These are phyloP conservation scores for Cyanoliseus patagonus DNA, from an alignment of 2,113 vertebrate species.

Conservation along the genomic window DNA sequence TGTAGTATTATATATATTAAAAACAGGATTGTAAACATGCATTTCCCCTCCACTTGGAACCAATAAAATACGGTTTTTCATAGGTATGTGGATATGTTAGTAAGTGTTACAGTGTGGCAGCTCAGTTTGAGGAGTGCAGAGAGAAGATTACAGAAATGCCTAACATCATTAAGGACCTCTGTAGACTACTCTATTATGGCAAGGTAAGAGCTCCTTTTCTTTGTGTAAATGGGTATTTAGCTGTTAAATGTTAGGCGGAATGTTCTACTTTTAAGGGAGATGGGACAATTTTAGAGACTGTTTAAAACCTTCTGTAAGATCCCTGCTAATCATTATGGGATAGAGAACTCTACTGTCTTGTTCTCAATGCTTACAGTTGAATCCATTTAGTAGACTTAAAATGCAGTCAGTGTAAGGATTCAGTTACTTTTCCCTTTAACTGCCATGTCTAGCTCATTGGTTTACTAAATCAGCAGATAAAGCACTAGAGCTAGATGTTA, in stretches of 20 bases:
- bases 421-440: background rate
- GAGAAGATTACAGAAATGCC: slow-evolving; percentile 98
- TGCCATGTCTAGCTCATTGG: background rate
- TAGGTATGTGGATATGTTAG: slow-evolving; percentile 97
- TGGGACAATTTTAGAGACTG: background rate
- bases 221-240: background rate
- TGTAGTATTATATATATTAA: background rate
- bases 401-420: background rate
- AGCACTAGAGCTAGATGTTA: background rate
- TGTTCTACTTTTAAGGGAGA: background rate
- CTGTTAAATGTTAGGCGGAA: background rate
- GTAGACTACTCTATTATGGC: slow-evolving; percentile 91
- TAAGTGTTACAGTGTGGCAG: slow-evolving; percentile 94
- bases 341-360: background rate
- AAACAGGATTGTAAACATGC: background rate
- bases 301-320: background rate
- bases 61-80: background rate
- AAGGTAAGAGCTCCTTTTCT: slow-evolving; percentile 78
- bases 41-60: background rate
- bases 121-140: slow-evolving; percentile 97
- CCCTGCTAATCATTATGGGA: background rate
- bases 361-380: background rate
- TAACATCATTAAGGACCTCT: slow-evolving; percentile 92
- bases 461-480: background rate
- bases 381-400: background rate